A percentile compares a stretch with the other conserved stretches of the same genome.
Conservation (phyloP, 2,113 vertebrate species). For the Lathamus discolor region DNA sequence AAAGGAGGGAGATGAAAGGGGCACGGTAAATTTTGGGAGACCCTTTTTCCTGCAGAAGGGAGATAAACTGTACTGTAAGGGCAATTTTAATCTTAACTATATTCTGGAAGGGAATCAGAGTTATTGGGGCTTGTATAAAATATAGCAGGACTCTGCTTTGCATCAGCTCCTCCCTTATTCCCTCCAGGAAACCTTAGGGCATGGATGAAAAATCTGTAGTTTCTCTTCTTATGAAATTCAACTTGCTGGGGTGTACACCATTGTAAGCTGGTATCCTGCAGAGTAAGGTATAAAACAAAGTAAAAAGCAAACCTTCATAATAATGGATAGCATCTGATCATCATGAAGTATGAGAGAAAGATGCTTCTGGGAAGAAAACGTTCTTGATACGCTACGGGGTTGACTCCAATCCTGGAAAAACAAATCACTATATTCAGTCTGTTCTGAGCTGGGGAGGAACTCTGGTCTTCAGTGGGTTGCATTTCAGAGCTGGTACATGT, state of each 20-base stretch:
- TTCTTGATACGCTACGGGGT: not conserved
- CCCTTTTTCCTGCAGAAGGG: not conserved
- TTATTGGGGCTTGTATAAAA: slow-evolving; percentile 45
- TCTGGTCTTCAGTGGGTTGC: not conserved
- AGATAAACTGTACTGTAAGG: not conserved
- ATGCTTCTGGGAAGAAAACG: not conserved
- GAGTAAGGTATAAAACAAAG: not conserved
- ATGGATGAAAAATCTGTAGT: not conserved
- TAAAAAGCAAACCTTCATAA: not conserved
- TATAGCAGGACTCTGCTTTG: not conserved
- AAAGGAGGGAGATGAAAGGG: rapidly evolving
- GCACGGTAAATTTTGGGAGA: not conserved
- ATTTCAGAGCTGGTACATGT: not conserved
- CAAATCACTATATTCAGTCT: not conserved
- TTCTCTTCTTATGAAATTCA: not conserved
- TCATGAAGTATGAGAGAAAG: not conserved
- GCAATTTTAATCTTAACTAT: rapidly evolving
- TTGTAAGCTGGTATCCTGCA: not conserved
- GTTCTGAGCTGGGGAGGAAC: not conserved
- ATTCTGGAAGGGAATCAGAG: not conserved
- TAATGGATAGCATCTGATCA: not conserved
- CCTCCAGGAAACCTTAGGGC: not conserved
- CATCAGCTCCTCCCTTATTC: not conserved
- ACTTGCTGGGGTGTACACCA: not conserved
- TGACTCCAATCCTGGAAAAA: not conserved